A percentile compares a stretch with the other conserved stretches of the same genome.
These are phyloP conservation scores for Tinamus guttatus DNA, from an alignment of 2,113 vertebrate species.

Conservation along the genomic window DNA sequence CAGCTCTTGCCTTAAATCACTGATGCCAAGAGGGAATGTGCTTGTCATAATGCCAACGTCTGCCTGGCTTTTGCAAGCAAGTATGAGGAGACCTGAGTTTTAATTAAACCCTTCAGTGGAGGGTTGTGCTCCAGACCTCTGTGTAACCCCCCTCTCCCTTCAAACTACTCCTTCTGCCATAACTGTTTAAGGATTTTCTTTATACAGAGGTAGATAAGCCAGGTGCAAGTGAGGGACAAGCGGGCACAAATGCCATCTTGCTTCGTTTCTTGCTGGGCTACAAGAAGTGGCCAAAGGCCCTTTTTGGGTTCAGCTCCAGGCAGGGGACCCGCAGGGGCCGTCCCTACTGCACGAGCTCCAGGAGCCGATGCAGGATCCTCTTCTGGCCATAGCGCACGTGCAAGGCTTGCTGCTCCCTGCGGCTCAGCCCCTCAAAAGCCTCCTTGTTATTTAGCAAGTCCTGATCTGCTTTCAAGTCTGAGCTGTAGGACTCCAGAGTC, in stretches of 20 bases:
- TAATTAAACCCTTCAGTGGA: background rate
- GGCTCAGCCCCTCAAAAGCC: constrained; percentile 70
- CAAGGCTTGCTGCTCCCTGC: constrained; percentile 84
- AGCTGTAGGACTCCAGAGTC: constrained; percentile 79
- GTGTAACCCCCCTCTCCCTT: background rate
- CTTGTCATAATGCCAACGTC: background rate
- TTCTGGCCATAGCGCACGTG: constrained; percentile 92
- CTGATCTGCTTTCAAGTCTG: constrained; percentile 77
- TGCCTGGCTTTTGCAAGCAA: background rate
- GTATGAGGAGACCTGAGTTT: background rate
- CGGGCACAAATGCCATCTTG: rapidly evolving
- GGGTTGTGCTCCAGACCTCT: background rate
- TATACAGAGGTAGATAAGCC: background rate
- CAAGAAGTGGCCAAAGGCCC: background rate
- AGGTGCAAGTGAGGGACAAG: rapidly evolving
- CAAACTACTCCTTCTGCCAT: background rate
- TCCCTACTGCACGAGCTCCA: constrained; percentile 76
- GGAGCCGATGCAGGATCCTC: constrained; percentile 83
- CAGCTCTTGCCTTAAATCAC: background rate
- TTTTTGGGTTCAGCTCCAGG: background rate
- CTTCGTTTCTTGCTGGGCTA: background rate
- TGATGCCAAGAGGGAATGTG: background rate
- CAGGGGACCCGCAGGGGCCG: background rate
- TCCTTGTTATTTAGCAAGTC: constrained; percentile 74
- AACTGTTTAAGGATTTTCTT: background rate